Conservation (phyloP, 92 coral and sea anemone genomes). For the Bergia puertoricense region DNA sequence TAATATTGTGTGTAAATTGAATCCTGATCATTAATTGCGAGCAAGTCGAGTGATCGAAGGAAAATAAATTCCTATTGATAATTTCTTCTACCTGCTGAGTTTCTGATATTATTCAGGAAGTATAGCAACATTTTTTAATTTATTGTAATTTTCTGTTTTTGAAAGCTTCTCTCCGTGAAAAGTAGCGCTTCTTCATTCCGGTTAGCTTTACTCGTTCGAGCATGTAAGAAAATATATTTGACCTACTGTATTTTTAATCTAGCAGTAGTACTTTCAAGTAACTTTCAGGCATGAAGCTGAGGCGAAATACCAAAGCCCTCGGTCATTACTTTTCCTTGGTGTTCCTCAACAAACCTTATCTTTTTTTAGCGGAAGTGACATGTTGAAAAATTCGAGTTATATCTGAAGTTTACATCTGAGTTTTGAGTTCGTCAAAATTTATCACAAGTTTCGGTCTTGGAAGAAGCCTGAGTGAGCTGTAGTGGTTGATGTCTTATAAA, state of each 20-base stretch:
- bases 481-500: slow-evolving; percentile 6
- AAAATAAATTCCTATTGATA: not conserved
- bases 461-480: not conserved
- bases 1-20: not conserved
- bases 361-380: not conserved
- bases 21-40: not conserved
- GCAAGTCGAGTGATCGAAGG: not conserved
- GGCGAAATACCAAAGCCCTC: not conserved
- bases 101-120: slow-evolving; percentile 5
- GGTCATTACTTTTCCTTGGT: not conserved
- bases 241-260: not conserved
- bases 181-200: not conserved
- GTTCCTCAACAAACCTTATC: not conserved
- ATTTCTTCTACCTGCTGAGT: slow-evolving; percentile 10
- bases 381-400: not conserved
- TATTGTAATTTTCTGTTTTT: not conserved
- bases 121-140: not conserved
- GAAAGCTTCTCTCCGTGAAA: not conserved
- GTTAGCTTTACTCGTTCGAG: not conserved
- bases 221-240: not conserved
- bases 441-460: not conserved
- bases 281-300: not conserved
- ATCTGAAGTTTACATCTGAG: not conserved
- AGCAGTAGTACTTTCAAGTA: not conserved
- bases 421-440: not conserved